Percentiles rank a stretch among this genome's conserved stretches.
phyloP scores from a whole-genome alignment of 2,888 invertebrate genomes.

The Macrosiphum euphorbiae region DNA sequence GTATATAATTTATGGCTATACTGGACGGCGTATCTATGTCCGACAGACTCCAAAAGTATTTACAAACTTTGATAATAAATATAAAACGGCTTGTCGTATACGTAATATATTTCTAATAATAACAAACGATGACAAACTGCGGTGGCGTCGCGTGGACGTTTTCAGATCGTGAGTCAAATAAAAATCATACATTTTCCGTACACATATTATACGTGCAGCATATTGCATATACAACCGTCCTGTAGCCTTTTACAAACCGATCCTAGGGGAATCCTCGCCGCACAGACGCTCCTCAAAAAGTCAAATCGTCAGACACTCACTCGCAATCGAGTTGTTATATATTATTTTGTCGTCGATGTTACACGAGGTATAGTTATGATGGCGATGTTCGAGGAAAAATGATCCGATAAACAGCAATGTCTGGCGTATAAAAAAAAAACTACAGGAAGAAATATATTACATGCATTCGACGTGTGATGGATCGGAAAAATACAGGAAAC shows the following conservation, averaged over 20 bases:
- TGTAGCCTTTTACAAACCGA: background rate
- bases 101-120: background rate
- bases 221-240: background rate
- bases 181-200: background rate
- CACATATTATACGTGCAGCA: background rate
- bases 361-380: background rate
- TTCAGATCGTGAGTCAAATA: conserved; percentile 7
- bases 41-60: conserved; percentile 28
- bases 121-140: conserved; percentile 19
- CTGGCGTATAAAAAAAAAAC: background rate
- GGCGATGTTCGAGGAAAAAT: background rate
- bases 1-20: background rate
- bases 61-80: conserved; percentile 36
- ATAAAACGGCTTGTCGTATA: background rate
- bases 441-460: background rate
- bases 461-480: background rate
- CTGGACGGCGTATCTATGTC: conserved; percentile 31
- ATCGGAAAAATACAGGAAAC: background rate
- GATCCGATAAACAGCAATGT: background rate
- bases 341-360: background rate
- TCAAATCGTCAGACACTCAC: background rate
- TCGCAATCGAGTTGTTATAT: background rate
- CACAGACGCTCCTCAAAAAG: background rate
- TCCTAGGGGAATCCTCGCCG: background rate
- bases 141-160: background rate